Evolutionary conservation across 2,888 invertebrate genomes (phyloP).

Genomic region (Ochlodes sylvanus): DNA sequence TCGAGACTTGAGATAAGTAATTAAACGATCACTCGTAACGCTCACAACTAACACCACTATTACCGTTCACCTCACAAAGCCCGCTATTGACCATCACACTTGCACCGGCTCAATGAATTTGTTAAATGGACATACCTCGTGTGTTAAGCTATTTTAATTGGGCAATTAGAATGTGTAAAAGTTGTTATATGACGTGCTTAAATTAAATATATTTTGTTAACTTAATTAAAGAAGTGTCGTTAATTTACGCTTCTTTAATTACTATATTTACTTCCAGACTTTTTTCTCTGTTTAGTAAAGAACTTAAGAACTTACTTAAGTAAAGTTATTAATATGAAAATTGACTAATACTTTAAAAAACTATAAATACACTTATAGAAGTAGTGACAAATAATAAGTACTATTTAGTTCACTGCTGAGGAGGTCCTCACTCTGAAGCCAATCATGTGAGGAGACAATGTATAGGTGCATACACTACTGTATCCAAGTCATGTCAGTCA

Average conservation of each 20-base stretch:
- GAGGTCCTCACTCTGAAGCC: no score
- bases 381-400: no score
- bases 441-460: no score
- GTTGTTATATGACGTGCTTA: conserved; percentile 9
- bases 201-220: conserved; percentile 4
- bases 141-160: conserved; percentile 34
- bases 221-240: background rate
- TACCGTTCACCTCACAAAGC: conserved; percentile 24
- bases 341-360: no score
- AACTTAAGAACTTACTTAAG: no score
- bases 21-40: conserved; percentile 53
- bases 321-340: no score
- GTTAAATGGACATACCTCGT: conserved; percentile 19
- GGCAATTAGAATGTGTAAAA: conserved; percentile 26
- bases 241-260: background rate
- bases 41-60: conserved; percentile 42
- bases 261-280: no score
- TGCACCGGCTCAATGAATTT: conserved; percentile 25
- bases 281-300: no score
- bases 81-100: conserved; percentile 28
- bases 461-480: no score
- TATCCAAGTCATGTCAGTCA: no score
- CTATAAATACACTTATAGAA: no score
- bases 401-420: no score
- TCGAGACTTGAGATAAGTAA: conserved; percentile 54